A percentile compares a stretch with the other conserved stretches of the same genome.
Evolutionary conservation across 2,888 invertebrate genomes (phyloP).

Genomic region (Autographa gamma): DNA sequence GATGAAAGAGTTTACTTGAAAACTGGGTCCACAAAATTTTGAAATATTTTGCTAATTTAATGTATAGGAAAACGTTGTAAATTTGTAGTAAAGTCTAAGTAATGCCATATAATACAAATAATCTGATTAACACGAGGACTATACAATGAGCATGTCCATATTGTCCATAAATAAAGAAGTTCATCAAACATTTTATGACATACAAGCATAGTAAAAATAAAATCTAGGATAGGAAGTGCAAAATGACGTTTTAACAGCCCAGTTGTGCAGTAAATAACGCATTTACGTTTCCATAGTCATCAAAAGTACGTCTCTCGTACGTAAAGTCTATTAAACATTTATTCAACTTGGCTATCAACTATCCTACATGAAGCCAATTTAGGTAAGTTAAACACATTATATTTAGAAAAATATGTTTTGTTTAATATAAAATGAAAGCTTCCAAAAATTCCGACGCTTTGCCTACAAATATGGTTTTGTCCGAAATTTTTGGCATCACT

Average conservation of each 20-base stretch:
- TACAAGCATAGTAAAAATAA: background rate
- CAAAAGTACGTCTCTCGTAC: background rate
- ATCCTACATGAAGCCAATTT: too few species aligned
- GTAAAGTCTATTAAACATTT: background rate
- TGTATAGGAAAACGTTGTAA: background rate
- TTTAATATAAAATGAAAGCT: background rate
- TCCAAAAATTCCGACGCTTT: background rate
- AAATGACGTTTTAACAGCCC: background rate
- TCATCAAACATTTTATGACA: too few species aligned
- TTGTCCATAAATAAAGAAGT: too few species aligned
- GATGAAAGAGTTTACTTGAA: conserved; percentile 19
- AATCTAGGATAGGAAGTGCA: background rate
- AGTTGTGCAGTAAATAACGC: background rate
- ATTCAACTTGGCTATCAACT: background rate
- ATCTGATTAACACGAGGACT: background rate
- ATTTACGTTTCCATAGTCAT: background rate
- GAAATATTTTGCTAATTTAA: conserved; percentile 3
- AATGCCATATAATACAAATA: too few species aligned
- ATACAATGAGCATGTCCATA: too few species aligned
- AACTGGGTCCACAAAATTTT: conserved; percentile 11
- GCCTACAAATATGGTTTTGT: background rate
- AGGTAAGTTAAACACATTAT: too few species aligned
- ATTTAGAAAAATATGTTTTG: too few species aligned
- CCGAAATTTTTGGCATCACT: background rate
- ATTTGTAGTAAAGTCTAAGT: background rate